Evolutionary conservation across 2,888 invertebrate genomes (phyloP).

Genomic region (Amiota mariae): DNA sequence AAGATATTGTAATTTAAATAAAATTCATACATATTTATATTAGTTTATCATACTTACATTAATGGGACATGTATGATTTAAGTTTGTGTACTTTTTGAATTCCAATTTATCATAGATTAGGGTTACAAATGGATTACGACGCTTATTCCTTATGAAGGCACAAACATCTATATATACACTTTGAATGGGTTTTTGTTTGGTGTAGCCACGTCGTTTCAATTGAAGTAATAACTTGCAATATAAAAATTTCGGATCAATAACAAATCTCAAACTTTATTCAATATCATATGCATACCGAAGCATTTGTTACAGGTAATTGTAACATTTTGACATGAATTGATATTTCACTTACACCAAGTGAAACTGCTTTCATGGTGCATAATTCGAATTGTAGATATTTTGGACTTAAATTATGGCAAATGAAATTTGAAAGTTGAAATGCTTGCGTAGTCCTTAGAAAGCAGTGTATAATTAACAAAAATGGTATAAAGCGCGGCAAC

Average conservation of each 20-base stretch:
- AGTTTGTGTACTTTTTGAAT: conserved; percentile 7
- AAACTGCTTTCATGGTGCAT: background rate
- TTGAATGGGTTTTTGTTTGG: background rate
- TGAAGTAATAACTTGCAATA: background rate
- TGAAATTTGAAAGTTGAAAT: no score
- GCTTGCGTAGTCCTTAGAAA: no score
- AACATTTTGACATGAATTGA: background rate
- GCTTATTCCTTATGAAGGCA: conserved; percentile 8
- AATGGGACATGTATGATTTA: conserved; percentile 21
- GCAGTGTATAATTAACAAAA: no score
- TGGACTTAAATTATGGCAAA: no score
- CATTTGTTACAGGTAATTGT: conserved; percentile 1
- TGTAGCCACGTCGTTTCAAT: conserved; percentile 3
- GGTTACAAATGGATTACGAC: conserved; percentile 5
- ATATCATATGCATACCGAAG: background rate
- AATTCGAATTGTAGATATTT: background rate
- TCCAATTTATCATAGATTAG: background rate
- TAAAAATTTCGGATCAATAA: background rate
- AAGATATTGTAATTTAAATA: background rate
- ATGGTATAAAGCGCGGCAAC: no score
- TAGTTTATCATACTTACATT: background rate
- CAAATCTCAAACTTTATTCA: no score
- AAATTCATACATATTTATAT: background rate
- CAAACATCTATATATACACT: conserved; percentile 6
- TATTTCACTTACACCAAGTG: conserved; percentile 2